These are phyloP conservation scores for Azemiops feae DNA, from an alignment of 2,113 vertebrate species.

Conservation along the genomic window DNA sequence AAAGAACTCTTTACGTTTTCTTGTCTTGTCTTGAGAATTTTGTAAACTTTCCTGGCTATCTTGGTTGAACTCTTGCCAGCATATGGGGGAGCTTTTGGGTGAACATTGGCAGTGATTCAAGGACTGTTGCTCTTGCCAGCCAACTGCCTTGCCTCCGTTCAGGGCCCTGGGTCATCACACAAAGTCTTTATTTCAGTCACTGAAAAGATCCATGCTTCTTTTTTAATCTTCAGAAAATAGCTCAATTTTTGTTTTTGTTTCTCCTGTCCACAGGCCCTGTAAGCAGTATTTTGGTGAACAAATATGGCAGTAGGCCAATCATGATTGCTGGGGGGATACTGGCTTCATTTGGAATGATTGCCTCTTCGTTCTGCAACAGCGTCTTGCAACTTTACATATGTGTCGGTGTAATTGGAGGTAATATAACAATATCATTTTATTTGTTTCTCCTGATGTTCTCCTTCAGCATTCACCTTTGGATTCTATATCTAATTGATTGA, in stretches of 20 bases:
- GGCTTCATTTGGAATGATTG: slow-evolving; percentile 85
- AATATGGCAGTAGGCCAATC: slow-evolving; percentile 89
- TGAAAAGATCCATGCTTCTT: background rate
- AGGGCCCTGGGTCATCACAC: too few relatives aligned
- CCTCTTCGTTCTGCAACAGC: slow-evolving; percentile 84
- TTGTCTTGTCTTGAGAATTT: too few relatives aligned
- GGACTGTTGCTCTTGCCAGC: too few relatives aligned
- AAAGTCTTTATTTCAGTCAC: slow-evolving; percentile 4
- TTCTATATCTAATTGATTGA: slow-evolving; percentile 35
- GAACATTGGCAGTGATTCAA: too few relatives aligned
- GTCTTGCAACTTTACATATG: slow-evolving; percentile 89
- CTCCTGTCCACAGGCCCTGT: slow-evolving; percentile 80
- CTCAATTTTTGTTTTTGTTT: slow-evolving; percentile 7
- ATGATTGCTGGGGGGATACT: slow-evolving; percentile 88
- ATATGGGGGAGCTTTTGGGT: too few relatives aligned
- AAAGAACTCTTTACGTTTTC: too few relatives aligned
- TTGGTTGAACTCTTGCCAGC: too few relatives aligned
- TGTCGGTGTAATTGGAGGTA: slow-evolving; percentile 89
- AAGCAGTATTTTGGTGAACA: slow-evolving; percentile 95
- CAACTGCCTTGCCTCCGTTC: too few relatives aligned
- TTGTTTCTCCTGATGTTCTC: background rate
- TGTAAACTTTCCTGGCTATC: too few relatives aligned
- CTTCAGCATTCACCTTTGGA: slow-evolving; percentile 29
- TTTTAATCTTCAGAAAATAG: background rate
- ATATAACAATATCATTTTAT: slow-evolving; percentile 39